Base-by-base conservation (phyloP, 2,113 vertebrate genomes). In the Scortum barcoo region DNA sequence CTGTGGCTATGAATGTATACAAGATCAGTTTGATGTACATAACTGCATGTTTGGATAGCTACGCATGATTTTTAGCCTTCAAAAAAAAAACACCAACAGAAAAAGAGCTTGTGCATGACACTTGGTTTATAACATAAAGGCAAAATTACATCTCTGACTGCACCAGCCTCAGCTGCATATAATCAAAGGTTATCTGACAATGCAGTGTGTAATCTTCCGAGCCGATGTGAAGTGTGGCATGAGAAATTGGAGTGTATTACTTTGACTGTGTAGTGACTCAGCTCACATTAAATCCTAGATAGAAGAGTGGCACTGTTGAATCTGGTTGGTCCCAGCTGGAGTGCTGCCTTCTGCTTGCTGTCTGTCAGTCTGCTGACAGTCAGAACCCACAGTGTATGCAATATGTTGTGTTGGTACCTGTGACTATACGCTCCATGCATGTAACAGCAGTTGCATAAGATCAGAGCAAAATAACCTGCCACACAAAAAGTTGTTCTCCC, bases 181-280 rank as follows among this genome's bases (percentile, higher is more conserved):
- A 89, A 93, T 92, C 61, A 87, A 84, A 91, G 81, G 86, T 89
- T 91, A 80, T 83, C 67, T 79, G 72, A 80, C 71, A 84, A 83
- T 79, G 84, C 62, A 63, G 69, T 76, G 71, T 86, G 83, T 84
- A 90, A 89, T 92, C 87, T 85, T 66, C 74, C 16, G 40, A 70
- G 75, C 74, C 6, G 30, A 85, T 75, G 80, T 86, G 78, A 87
- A 84, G 77, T 65, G 75, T 67, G 77, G 81, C 69, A 36, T 81
- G 70, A 80, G 33, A 68, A 88, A 88, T 76, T 71, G 56, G 57
- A 78, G 76, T 71, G 77, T 57, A 70, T 85, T 77, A 51, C 80
- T 85, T 50, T 72, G 72, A 80, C 83, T 71, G 76, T 62, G 78
- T 56, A 61, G 76, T 76, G 83, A 90, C 85, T 91, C 75, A 76